Base-by-base conservation (phyloP, 2,113 vertebrate species). In the Chaetorhynchus papuensis region DNA sequence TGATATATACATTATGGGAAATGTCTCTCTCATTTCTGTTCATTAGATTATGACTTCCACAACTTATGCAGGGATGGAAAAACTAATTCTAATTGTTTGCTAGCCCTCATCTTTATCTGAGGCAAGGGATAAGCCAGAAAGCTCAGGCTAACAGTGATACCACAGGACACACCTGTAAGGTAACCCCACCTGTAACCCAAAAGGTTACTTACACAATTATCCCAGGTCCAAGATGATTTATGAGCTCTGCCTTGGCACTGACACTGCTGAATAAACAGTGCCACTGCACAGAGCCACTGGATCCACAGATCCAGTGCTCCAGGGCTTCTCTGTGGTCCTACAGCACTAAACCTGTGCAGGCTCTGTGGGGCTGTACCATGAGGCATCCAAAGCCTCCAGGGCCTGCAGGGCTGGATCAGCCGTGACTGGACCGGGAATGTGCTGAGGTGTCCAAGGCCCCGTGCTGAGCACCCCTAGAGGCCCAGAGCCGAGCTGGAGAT, bases 291-390 rank as follows among this genome's bases (percentile, higher is more conserved):
- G 71, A 95, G 72, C 27, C 77, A 81, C 42, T 42, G 71, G 41
- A 79, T 65, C 7, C 4, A 64, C 30, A 49, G 39, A 63, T 1
- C 31, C 80, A 54, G 39, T 6, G 69, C 60, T 74, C 30, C 41
- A 63, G 54, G 45, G 37, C 60, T 57, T 26, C 53, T 66, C 21
- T 0, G 0, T 23, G 50, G n/a, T 14, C 14, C 27, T 3, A 8
- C 13, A 57, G 70, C 52, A 22, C 64, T 6, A 14, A 61, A 50
- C 4, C 68, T 15, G 41, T 6, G 37, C 4, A 78, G 84, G 60
- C 52, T 60, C 42, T 17, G 39, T 7, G 4, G 1, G 9, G 44
- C 42, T 19, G 8, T 0, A 31, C 27, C 33, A 31, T 0, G 24
- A 87, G 28, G 37, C 31, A 64, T 6, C 74, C 78, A 68, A 75